Conservation (phyloP, 35 echinoderm and acorn worm species). For the Chiridota heheva region DNA sequence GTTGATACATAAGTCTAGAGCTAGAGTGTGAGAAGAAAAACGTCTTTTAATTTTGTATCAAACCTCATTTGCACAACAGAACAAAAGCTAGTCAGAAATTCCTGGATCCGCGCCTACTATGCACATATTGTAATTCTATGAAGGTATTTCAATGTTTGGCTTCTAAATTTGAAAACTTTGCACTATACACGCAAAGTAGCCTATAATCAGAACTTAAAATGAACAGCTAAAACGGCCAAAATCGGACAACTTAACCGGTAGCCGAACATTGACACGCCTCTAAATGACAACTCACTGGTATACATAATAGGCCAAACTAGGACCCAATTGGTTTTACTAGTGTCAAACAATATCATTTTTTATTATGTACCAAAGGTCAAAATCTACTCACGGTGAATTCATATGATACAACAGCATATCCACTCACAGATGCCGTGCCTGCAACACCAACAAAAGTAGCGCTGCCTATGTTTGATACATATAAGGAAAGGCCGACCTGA, state of each 20-base stretch:
- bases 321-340: no score
- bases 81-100: no score
- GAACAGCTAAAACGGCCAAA: not conserved
- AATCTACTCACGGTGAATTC: slow-evolving; percentile 75
- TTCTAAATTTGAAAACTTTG: no score
- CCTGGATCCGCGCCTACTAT: no score
- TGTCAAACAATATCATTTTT: not conserved
- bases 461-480: slow-evolving; percentile 87
- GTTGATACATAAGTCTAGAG: no score
- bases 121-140: no score
- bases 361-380: not conserved
- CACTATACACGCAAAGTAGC: no score
- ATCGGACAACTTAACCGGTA: not conserved
- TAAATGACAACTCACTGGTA: not conserved
- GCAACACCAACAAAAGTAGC: slow-evolving; percentile 75
- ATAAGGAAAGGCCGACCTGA: slow-evolving; percentile 84
- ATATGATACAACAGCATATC: slow-evolving; percentile 61
- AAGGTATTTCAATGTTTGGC: no score
- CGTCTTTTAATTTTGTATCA: no score
- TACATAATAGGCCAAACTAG: not conserved
- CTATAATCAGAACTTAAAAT: not conserved
- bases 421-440: slow-evolving; percentile 63
- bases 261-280: not conserved
- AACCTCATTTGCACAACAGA: no score
- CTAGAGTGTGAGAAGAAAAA: no score